Evolutionary conservation across 2,888 invertebrate genomes (phyloP).

Genomic region (Autographa gamma): DNA sequence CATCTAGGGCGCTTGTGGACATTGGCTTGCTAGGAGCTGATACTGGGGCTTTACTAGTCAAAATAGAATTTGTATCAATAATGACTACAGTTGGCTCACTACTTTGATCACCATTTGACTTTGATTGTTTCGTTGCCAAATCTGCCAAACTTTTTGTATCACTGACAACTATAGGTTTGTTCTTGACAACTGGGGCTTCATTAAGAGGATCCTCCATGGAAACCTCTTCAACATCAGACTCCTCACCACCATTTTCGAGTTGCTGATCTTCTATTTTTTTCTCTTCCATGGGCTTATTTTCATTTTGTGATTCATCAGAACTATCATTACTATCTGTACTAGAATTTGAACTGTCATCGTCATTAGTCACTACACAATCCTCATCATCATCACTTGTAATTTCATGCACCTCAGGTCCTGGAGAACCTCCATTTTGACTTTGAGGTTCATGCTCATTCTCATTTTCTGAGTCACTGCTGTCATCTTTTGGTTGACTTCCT

Average conservation of each 20-base stretch:
- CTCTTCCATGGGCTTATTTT: conserved; percentile 85
- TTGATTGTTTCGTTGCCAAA: conserved; percentile 90
- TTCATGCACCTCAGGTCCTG: conserved; percentile 86
- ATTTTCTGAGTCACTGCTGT: conserved; percentile 82
- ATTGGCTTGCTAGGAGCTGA: conserved; percentile 66
- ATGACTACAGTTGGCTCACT: conserved; percentile 95
- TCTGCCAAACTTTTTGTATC: conserved; percentile 93
- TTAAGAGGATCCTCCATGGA: conserved; percentile 91
- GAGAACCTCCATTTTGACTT: conserved; percentile 81
- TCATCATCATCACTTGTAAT: conserved; percentile 89
- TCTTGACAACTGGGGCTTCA: conserved; percentile 72
- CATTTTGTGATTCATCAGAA: conserved; percentile 88
- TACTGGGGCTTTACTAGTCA: conserved; percentile 76
- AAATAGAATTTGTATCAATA: conserved; percentile 94
- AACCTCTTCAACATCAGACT: conserved; percentile 85
- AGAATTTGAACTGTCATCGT: conserved; percentile 88
- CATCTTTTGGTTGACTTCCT: conserved; percentile 84
- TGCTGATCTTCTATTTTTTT: conserved; percentile 86
- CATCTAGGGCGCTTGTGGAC: conserved; percentile 71
- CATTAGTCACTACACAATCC: conserved; percentile 87
- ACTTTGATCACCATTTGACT: conserved; percentile 84
- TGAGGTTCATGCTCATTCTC: conserved; percentile 74
- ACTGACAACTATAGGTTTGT: conserved; percentile 91
- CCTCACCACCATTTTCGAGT: conserved; percentile 85
- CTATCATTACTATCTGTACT: conserved; percentile 87